Percentiles rank a stretch among this genome's conserved stretches.
phyloP scores from a whole-genome alignment of 2,113 vertebrate genomes.

The Oophaga pumilio region DNA sequence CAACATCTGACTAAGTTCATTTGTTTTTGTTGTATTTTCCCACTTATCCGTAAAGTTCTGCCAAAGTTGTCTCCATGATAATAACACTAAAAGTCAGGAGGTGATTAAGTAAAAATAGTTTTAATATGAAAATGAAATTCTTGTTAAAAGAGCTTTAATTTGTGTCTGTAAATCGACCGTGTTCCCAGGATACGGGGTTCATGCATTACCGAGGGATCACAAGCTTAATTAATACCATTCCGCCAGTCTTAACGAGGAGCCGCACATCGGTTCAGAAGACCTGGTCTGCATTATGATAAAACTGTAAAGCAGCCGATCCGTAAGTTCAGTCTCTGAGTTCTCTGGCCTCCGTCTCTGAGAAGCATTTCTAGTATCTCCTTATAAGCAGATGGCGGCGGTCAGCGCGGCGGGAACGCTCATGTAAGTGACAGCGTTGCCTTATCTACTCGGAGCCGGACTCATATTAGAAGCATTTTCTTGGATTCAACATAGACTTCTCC shows the following conservation, averaged over 20 bases:
- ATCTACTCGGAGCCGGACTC: not conserved
- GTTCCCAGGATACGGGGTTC: slow-evolving; percentile 13
- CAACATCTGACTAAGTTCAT: not conserved
- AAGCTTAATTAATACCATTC: slow-evolving; percentile 19
- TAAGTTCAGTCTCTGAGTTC: not conserved
- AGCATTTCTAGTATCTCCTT: not conserved
- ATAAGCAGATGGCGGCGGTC: not conserved
- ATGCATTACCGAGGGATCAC: not conserved
- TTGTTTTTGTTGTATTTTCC: not conserved
- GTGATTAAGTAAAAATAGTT: slow-evolving; percentile 26
- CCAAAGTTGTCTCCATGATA: not conserved
- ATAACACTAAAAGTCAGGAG: not conserved
- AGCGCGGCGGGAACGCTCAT: too few relatives aligned
- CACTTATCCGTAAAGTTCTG: not conserved
- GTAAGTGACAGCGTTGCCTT: not conserved
- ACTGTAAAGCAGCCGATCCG: not conserved
- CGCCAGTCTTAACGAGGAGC: not conserved
- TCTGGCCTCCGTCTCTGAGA: not conserved
- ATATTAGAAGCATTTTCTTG: slow-evolving; percentile 5
- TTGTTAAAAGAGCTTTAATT: slow-evolving; percentile 14
- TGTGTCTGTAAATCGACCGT: not conserved
- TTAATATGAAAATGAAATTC: slow-evolving; percentile 8
- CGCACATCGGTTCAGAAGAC: not conserved
- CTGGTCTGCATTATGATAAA: not conserved
- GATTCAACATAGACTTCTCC: not conserved